phyloP scores from a whole-genome alignment of 2,888 invertebrate species.

The Tetramorium bicarinatum region DNA sequence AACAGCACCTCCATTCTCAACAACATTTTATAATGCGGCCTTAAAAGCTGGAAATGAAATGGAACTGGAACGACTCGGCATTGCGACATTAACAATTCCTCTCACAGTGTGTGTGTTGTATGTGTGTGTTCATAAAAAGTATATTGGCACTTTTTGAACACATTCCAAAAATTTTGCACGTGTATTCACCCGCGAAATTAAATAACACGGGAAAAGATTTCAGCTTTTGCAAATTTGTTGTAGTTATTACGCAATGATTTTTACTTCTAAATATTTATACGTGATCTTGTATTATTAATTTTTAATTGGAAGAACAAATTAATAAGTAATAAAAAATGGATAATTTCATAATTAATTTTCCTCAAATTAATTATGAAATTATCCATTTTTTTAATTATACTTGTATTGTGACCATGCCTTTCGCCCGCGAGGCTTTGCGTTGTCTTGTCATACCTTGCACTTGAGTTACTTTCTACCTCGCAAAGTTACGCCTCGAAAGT shows the following conservation, averaged over 20 bases:
- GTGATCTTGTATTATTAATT: background rate
- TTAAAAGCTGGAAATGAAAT: constrained; percentile 19
- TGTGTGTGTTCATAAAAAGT: background rate
- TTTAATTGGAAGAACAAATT: background rate
- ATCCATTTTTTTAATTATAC: background rate
- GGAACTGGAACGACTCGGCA: background rate
- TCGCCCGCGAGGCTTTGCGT: background rate
- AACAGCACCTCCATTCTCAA: constrained; percentile 17
- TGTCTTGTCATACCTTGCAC: background rate
- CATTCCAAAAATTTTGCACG: background rate
- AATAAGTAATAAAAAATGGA: too few relatives aligned
- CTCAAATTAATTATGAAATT: background rate
- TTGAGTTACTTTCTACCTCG: constrained; percentile 2
- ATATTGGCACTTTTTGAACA: background rate
- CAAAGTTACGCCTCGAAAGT: background rate
- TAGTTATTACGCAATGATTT: background rate
- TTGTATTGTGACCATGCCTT: background rate
- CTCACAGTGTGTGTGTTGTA: too few relatives aligned
- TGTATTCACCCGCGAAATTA: background rate
- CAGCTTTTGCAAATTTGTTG: background rate
- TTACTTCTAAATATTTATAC: background rate
- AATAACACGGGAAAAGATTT: background rate
- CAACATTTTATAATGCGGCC: constrained; percentile 26
- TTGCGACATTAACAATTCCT: background rate
- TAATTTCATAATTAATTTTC: background rate